These are phyloP conservation scores for Drosophila serrata DNA, from an alignment of 1,140 invertebrate species.

Conservation along the genomic window DNA sequence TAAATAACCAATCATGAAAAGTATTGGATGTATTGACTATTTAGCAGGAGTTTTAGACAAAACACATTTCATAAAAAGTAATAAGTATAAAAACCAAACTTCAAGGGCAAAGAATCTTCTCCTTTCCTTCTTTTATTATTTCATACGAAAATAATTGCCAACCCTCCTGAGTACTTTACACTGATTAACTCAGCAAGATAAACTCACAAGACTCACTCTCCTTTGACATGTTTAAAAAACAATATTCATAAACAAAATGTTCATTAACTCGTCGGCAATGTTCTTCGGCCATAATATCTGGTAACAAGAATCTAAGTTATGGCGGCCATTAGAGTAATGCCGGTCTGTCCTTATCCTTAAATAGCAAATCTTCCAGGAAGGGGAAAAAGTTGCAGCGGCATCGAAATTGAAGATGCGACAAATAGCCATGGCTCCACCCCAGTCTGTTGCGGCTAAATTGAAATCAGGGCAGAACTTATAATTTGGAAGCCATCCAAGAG, in stretches of 20 bases:
- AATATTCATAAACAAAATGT: constrained; percentile 73
- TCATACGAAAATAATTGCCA: background rate
- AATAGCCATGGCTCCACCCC: constrained; percentile 47
- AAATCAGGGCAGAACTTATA: constrained; percentile 76
- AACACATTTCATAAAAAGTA: background rate
- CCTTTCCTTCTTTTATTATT: background rate
- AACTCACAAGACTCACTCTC: background rate
- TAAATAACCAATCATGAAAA: background rate
- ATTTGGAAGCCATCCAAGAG: constrained; percentile 74
- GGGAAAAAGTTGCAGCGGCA: constrained; percentile 29
- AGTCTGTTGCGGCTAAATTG: constrained; percentile 51
- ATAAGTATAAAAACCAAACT: background rate
- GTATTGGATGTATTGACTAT: too few relatives aligned
- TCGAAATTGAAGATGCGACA: constrained; percentile 49
- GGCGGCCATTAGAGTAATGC: constrained; percentile 12
- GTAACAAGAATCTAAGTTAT: constrained; percentile 18
- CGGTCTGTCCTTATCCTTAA: constrained; percentile 20
- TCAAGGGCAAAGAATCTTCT: too few relatives aligned
- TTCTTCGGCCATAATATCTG: background rate
- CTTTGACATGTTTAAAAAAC: constrained; percentile 61
- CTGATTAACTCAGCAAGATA: background rate
- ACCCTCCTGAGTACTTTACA: background rate
- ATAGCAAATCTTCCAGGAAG: constrained; percentile 14
- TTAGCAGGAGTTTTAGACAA: too few relatives aligned
- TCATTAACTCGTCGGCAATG: constrained; percentile 54